Evolutionary conservation across 2,797 vertebrate species (phyloP).

Genomic region (Oreortyx pictus): DNA sequence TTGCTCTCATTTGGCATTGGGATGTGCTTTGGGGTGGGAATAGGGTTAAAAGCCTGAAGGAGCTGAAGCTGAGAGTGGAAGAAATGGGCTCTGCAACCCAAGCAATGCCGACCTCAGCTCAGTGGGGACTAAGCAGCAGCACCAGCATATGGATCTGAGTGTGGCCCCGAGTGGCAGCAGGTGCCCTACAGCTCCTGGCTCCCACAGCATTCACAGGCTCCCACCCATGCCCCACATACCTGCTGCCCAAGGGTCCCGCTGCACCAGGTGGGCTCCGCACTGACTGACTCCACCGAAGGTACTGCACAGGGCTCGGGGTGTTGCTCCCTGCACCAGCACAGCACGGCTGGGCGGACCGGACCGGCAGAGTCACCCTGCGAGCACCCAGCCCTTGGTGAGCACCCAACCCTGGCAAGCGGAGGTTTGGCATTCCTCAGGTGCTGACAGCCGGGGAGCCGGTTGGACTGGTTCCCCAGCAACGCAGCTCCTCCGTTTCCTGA

Average conservation of each 20-base stretch:
- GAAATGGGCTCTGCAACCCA: neutral
- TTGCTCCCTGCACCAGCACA: constrained; percentile 24
- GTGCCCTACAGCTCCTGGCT: neutral
- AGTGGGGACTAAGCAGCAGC: neutral
- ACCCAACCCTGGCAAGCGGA: constrained; percentile 59
- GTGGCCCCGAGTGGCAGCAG: neutral
- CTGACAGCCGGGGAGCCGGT: constrained; percentile 78
- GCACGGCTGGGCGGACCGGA: constrained; percentile 74
- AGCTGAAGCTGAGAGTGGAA: neutral
- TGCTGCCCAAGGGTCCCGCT: neutral
- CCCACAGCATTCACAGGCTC: neutral
- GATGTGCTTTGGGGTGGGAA: neutral
- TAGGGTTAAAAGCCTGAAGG: fast-evolving
- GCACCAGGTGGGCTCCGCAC: neutral
- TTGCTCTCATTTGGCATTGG: fast-evolving
- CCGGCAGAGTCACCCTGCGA: constrained; percentile 66
- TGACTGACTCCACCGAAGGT: neutral
- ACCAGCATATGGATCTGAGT: fast-evolving
- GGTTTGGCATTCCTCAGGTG: constrained; percentile 78
- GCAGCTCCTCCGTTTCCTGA: neutral
- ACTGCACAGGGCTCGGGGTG: neutral
- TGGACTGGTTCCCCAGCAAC: constrained; percentile 70
- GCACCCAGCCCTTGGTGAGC: constrained; percentile 57
- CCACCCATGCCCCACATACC: neutral
- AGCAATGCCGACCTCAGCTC: fast-evolving